A percentile compares a stretch with the other conserved stretches of the same genome.
Evolutionary conservation across 2,113 vertebrate genomes (phyloP).

Genomic region (Oryzias curvinotus): DNA sequence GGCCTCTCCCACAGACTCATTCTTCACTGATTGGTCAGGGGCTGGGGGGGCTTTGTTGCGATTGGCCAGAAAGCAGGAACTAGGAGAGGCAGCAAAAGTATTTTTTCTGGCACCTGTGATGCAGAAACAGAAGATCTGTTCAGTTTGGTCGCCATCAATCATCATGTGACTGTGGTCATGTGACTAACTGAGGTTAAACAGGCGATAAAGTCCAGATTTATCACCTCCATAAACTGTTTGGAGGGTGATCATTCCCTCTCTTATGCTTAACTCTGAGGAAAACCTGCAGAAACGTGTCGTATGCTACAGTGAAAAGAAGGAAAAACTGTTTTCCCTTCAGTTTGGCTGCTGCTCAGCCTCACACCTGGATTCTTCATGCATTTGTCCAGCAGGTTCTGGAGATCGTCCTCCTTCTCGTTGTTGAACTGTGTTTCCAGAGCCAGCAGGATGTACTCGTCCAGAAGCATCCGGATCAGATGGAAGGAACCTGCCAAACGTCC

Average conservation of each 20-base stretch:
- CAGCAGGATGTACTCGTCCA: constrained; percentile 96
- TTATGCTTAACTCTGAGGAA: too few relatives aligned
- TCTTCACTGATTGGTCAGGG: constrained; percentile 87
- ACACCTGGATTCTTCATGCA: constrained; percentile 98
- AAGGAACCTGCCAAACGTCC: constrained; percentile 85
- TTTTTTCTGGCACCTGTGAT: constrained; percentile 94
- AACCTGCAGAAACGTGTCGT: too few relatives aligned
- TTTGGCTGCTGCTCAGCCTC: neutral
- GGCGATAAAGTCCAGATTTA: too few relatives aligned
- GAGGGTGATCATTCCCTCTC: too few relatives aligned
- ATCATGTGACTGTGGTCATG: too few relatives aligned
- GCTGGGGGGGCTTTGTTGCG: constrained; percentile 82
- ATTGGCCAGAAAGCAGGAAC: constrained; percentile 96
- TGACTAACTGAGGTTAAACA: too few relatives aligned
- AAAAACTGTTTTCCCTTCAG: too few relatives aligned
- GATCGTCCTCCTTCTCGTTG: constrained; percentile 97
- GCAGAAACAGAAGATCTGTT: neutral
- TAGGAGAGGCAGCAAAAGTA: constrained; percentile 92
- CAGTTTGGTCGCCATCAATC: neutral
- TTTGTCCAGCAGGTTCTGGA: constrained; percentile 95
- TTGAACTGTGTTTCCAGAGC: constrained; percentile 99
- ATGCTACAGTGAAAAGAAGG: too few relatives aligned
- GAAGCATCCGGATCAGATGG: constrained; percentile 96
- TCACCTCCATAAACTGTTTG: too few relatives aligned
- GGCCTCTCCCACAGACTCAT: constrained; percentile 82